Evolutionary conservation across 2,888 invertebrate genomes (phyloP), one percentile per base, ranked within the genome.

Genomic region (Diarsia dahlii): DNA sequence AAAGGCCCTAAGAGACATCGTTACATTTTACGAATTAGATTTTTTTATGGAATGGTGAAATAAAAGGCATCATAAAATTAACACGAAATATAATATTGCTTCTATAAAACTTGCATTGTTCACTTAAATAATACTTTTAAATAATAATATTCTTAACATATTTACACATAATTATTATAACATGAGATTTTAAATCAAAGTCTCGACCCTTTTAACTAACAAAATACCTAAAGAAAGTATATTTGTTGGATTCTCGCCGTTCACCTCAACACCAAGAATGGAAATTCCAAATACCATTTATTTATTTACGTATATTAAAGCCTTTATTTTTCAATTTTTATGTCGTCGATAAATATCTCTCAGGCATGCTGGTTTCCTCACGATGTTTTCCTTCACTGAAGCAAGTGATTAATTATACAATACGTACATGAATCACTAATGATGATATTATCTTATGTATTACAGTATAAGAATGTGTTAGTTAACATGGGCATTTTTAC

Each of bases 81-180:
- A 89, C 90, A 87, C 75, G 72, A 78, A 87, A 87, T 85, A 85
- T 87, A 76, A 88, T 87, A 88, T 85, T 88, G 89, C 82, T 89
- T 87, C 82, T 87, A 87, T 86, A 87, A 88, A 89, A 84, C 78
- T 81, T 56, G 60, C 79, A 76, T 75, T 83, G 78, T 75, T 65
- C 75, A 70, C 67, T 84, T 80, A 84, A 46, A 76, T 54, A 74
- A 83, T 67, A 80, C 71, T 74, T 71, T 75, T 63, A 34, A 67
- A 68, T 63, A 74, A 79, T 73, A 73, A 80, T 70, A 45, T 78
- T 73, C 70, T 46, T 80, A 81, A 71, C 67, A 67, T 88, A 88
- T 88, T 81, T 87, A 85, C 88, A 84, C 69, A 71, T 86, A 88
- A 74, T 3, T 3, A 58, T 69, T 76, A 81, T 39, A 81, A 72